These are phyloP conservation scores for Trichoplusia ni DNA, from an alignment of 1,140 invertebrate genomes.

Conservation along the genomic window DNA sequence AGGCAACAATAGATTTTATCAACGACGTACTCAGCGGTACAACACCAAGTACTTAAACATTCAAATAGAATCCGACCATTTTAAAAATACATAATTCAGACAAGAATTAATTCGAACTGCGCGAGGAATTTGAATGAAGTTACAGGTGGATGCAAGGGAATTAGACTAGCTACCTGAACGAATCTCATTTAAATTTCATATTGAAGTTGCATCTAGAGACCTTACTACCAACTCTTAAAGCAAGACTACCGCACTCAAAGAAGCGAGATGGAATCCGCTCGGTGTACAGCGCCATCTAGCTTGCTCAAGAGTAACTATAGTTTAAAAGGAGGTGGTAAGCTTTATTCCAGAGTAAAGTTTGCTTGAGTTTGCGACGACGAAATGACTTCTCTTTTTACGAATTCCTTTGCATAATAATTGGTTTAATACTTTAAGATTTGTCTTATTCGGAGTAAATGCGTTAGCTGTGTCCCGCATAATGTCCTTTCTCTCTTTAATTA, in stretches of 20 bases:
- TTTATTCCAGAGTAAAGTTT: constrained; percentile 31
- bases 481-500: constrained; percentile 24
- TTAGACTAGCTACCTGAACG: constrained; percentile 38
- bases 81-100: constrained; percentile 36
- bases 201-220: constrained; percentile 47
- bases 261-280: too few relatives aligned
- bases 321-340: too few relatives aligned
- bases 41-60: constrained; percentile 1
- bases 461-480: constrained; percentile 24
- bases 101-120: constrained; percentile 33
- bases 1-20: too few relatives aligned
- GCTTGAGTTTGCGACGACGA: constrained; percentile 27
- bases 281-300: too few relatives aligned
- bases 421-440: constrained; percentile 18
- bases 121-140: constrained; percentile 30
- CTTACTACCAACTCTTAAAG: too few relatives aligned
- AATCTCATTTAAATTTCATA: constrained; percentile 51
- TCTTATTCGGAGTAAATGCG: constrained; percentile 31
- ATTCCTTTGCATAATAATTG: constrained; percentile 33
- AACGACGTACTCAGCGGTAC: not conserved
- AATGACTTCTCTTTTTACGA: constrained; percentile 34
- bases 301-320: too few relatives aligned
- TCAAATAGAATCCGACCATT: constrained; percentile 28
- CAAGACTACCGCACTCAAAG: too few relatives aligned
- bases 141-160: constrained; percentile 37